Conservation (phyloP, 2,888 invertebrate genomes). For the Pammene fasciana region DNA sequence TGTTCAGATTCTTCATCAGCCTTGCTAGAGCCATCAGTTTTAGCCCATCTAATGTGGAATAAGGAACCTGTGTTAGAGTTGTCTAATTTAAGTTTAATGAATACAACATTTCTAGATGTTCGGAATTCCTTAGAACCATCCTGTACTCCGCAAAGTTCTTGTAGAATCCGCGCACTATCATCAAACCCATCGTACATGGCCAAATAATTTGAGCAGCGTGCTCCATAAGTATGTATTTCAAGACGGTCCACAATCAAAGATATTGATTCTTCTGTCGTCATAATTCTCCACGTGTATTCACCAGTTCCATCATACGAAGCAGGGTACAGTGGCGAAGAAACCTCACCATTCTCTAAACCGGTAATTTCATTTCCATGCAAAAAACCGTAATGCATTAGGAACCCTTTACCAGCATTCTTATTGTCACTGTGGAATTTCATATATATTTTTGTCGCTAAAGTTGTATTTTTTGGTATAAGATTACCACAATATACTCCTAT, state of each 20-base stretch:
- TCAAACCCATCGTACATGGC: conserved; percentile 90
- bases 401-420: conserved; percentile 86
- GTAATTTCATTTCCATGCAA: conserved; percentile 87
- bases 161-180: conserved; percentile 82
- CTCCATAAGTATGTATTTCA: conserved; percentile 62
- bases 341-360: conserved; percentile 85
- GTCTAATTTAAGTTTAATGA: conserved; percentile 79
- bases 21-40: conserved; percentile 47
- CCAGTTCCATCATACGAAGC: conserved; percentile 67
- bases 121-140: conserved; percentile 53
- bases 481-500: conserved; percentile 89
- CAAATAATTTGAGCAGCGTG: conserved; percentile 64
- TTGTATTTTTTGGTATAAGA: conserved; percentile 84
- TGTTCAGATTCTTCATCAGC: conserved; percentile 41
- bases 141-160: conserved; percentile 80
- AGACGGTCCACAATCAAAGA: conserved; percentile 56
- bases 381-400: conserved; percentile 88
- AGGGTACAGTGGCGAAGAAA: conserved; percentile 92
- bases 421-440: conserved; percentile 89
- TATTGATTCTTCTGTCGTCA: conserved; percentile 63
- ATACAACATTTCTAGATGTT: conserved; percentile 86
- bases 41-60: conserved; percentile 66
- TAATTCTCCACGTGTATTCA: conserved; percentile 88
- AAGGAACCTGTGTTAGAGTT: conserved; percentile 71
- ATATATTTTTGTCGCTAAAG: conserved; percentile 85